A percentile compares a stretch with the other conserved stretches of the same genome.
These are phyloP conservation scores for Chrysotoxum bicinctum DNA, from an alignment of 2,888 invertebrate genomes.

Conservation along the genomic window DNA sequence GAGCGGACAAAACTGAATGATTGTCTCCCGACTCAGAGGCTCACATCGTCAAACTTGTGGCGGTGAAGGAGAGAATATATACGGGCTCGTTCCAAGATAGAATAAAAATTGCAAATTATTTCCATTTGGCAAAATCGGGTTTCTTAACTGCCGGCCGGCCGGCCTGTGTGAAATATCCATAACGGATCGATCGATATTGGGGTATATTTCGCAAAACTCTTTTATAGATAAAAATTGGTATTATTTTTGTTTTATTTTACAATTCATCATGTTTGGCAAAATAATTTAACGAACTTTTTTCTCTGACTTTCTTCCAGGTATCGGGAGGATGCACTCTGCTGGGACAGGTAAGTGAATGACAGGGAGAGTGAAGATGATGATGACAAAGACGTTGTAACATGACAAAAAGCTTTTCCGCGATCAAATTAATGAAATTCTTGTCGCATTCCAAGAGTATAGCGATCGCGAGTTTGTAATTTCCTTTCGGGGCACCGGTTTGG, in stretches of 20 bases:
- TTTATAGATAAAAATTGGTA: constrained; percentile 32
- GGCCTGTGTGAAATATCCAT: constrained; percentile 15
- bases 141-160: constrained; percentile 24
- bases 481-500: constrained; percentile 66
- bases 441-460: constrained; percentile 64
- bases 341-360: constrained; percentile 89
- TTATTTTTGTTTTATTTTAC: constrained; percentile 25
- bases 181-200: constrained; percentile 46
- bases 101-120: constrained; percentile 51
- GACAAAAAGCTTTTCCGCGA: constrained; percentile 62
- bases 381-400: constrained; percentile 27
- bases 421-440: constrained; percentile 71
- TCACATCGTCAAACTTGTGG: constrained; percentile 24
- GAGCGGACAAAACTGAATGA: constrained; percentile 42
- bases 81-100: constrained; percentile 33
- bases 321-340: constrained; percentile 93
- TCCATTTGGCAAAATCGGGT: constrained; percentile 41
- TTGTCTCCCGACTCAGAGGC: constrained; percentile 41
- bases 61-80: neutral
- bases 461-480: constrained; percentile 69
- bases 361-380: constrained; percentile 39
- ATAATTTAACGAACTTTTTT: constrained; percentile 73
- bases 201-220: constrained; percentile 37
- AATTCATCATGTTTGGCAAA: constrained; percentile 74
- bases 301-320: constrained; percentile 86